These are phyloP conservation scores for Macaria liturata DNA, from an alignment of 2,888 invertebrate genomes.

Conservation along the genomic window DNA sequence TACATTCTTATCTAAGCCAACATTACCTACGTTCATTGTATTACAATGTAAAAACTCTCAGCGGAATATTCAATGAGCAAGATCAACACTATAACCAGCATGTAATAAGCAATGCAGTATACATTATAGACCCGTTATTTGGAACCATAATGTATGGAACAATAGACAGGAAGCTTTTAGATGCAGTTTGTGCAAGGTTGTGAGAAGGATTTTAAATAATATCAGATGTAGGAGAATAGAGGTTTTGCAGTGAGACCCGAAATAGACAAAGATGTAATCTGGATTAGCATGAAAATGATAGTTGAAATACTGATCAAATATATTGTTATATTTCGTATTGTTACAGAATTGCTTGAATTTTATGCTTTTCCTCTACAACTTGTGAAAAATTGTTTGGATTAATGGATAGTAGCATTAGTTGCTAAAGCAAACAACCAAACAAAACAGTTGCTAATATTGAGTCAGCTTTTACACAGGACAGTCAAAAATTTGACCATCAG, in stretches of 20 bases:
- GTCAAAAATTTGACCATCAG: too few relatives aligned
- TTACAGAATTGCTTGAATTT: neutral
- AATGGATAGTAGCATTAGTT: neutral
- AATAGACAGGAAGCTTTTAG: slow-evolving; percentile 26
- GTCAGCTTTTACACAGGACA: too few relatives aligned
- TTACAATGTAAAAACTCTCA: slow-evolving; percentile 32
- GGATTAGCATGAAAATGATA: too few relatives aligned
- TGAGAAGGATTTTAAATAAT: neutral
- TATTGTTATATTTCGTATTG: too few relatives aligned
- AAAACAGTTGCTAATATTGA: too few relatives aligned
- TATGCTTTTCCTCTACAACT: neutral
- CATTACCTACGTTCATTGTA: slow-evolving; percentile 11
- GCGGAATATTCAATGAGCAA: slow-evolving; percentile 29
- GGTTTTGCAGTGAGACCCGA: too few relatives aligned
- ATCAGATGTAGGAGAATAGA: too few relatives aligned
- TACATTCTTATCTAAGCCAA: slow-evolving; percentile 17
- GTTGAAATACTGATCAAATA: too few relatives aligned
- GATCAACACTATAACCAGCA: slow-evolving; percentile 22
- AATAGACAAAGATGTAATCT: too few relatives aligned
- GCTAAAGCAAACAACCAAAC: too few relatives aligned
- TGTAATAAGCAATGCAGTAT: slow-evolving; percentile 35
- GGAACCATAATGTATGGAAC: slow-evolving; percentile 33
- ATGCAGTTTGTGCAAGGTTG: slow-evolving; percentile 7
- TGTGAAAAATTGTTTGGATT: neutral
- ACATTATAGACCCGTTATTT: slow-evolving; percentile 35